A percentile compares a stretch with the other conserved stretches of the same genome.
Evolutionary conservation across 2,888 invertebrate genomes (phyloP).

Genomic region (Crossocerus cetratus): DNA sequence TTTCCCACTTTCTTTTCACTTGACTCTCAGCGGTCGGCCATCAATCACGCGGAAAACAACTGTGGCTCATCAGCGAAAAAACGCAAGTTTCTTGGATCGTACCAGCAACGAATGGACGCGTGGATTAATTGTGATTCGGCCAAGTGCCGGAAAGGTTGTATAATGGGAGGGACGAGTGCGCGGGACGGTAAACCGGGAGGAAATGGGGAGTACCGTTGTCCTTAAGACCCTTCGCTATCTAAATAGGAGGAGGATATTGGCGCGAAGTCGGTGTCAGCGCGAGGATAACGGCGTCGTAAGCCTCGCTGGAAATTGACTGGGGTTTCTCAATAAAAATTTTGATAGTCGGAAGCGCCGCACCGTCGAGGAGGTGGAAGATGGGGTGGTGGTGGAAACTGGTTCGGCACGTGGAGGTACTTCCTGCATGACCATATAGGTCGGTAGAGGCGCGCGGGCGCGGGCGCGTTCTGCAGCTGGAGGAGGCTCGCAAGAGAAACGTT

Average conservation of each 20-base stretch:
- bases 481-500: slow-evolving; percentile 16
- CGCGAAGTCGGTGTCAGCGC: slow-evolving; percentile 27
- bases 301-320: not conserved
- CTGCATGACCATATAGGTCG: slow-evolving; percentile 42
- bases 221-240: too few species aligned
- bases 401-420: slow-evolving; percentile 35
- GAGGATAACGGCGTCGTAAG: too few species aligned
- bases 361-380: too few species aligned
- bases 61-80: not conserved
- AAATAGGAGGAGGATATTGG: slow-evolving; percentile 15
- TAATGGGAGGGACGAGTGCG: not conserved
- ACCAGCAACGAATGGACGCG: not conserved
- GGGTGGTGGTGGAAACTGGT: slow-evolving; percentile 27
- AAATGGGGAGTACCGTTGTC: too few species aligned
- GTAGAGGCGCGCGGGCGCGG: slow-evolving; percentile 3
- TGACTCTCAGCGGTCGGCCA: slow-evolving; percentile 17
- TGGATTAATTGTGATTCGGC: not conserved
- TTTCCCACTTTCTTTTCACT: slow-evolving; percentile 16
- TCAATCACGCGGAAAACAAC: not conserved
- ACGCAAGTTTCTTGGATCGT: too few species aligned
- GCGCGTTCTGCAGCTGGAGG: slow-evolving; percentile 5
- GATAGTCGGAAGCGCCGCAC: slow-evolving; percentile 37
- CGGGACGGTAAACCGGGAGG: too few species aligned
- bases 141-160: not conserved
- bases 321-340: slow-evolving; percentile 35